Evolutionary conservation across 2,113 vertebrate genomes (phyloP).

Genomic region (Meriones unguiculatus): DNA sequence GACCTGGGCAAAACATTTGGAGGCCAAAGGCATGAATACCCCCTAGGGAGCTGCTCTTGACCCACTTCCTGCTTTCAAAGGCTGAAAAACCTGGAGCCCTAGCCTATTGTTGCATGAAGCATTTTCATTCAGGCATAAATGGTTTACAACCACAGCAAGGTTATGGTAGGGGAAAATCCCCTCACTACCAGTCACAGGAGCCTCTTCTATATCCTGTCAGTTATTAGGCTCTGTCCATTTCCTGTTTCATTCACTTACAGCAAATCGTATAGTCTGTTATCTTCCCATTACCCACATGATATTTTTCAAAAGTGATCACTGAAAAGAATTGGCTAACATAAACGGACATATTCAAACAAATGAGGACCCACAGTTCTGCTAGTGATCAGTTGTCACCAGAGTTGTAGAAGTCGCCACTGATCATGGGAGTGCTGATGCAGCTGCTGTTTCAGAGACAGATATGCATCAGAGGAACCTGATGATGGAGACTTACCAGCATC

Average conservation of each 20-base stretch:
- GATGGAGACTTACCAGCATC: background rate
- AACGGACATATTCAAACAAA: background rate
- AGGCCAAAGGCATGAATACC: background rate
- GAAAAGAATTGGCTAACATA: background rate
- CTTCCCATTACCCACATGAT: background rate
- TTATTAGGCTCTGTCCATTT: background rate
- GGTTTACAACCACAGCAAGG: background rate
- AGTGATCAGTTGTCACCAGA: background rate
- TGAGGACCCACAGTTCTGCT: background rate
- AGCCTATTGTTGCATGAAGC: too few relatives aligned
- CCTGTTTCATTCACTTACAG: background rate
- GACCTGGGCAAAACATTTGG: background rate
- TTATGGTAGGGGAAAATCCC: slow-evolving; percentile 57
- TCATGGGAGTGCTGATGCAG: background rate
- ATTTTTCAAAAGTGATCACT: slow-evolving; percentile 8
- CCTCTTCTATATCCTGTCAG: background rate
- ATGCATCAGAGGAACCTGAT: background rate
- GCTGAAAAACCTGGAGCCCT: background rate
- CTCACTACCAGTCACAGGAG: background rate
- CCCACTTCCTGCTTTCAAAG: background rate
- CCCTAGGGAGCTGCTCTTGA: background rate
- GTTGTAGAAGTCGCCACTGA: background rate
- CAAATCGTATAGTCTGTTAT: background rate
- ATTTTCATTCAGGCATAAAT: background rate
- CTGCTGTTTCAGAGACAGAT: background rate